Percentiles rank a stretch among this genome's conserved stretches.
Conservation (phyloP, 1,140 invertebrate genomes). For the Drosophila simulans region DNA sequence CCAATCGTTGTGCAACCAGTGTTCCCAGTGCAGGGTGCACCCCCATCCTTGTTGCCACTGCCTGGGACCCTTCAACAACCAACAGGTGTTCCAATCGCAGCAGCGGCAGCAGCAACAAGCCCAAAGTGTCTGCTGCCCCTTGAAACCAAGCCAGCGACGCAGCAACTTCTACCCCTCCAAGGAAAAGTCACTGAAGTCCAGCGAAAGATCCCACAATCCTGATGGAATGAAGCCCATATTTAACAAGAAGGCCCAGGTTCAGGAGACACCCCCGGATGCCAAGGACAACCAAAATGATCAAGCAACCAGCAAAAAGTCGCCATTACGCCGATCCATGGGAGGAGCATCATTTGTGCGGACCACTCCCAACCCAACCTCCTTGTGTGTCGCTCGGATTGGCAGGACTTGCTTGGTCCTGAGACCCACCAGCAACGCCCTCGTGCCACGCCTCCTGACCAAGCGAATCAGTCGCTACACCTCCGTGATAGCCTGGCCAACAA, state of each 20-base stretch:
- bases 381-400: constrained; percentile 55
- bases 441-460: constrained; percentile 39
- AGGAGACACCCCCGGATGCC: no score
- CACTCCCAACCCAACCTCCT: background rate
- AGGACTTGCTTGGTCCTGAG: constrained; percentile 54
- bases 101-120: background rate
- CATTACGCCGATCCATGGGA: background rate
- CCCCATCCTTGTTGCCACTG: constrained; percentile 12
- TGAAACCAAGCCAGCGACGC: background rate
- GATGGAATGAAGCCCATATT: background rate
- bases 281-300: background rate
- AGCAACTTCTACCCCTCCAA: background rate
- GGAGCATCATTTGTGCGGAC: background rate
- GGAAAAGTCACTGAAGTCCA: background rate
- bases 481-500: constrained; percentile 35
- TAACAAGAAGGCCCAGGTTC: background rate
- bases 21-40: constrained; percentile 4
- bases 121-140: background rate
- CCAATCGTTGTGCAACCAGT: background rate
- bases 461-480: constrained; percentile 51
- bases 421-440: constrained; percentile 20
- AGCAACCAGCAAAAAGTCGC: background rate
- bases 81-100: background rate
- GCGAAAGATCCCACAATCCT: background rate
- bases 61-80: constrained; percentile 6